Conservation (phyloP, 2,888 invertebrate species). For the Nephrotoma appendiculata region DNA sequence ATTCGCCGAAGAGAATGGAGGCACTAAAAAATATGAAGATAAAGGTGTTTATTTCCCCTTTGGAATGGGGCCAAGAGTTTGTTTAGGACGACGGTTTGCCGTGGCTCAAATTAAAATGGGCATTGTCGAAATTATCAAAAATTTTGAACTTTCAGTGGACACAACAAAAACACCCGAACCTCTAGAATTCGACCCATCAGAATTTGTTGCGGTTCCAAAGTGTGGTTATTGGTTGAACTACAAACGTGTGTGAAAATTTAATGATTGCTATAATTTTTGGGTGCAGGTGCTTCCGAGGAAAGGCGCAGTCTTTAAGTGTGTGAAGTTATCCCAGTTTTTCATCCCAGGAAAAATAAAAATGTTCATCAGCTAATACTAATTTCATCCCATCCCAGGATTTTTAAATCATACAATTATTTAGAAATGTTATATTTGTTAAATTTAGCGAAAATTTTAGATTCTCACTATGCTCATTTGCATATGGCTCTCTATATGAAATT, state of each 20-base stretch:
- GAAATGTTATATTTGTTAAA: no score
- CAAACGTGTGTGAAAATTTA: not conserved
- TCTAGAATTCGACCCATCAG: not conserved
- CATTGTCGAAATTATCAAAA: not conserved
- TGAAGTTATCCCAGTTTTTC: no score
- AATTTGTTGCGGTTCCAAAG: not conserved
- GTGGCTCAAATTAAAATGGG: not conserved
- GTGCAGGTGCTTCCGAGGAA: no score
- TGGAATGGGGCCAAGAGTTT: conserved; percentile 6
- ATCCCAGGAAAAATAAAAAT: no score
- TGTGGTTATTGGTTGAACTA: conserved; percentile 6
- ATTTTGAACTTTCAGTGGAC: not conserved
- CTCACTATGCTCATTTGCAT: no score
- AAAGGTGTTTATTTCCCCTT: conserved; percentile 8
- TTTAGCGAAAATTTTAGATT: no score
- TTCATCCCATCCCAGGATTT: no score
- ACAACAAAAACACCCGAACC: not conserved
- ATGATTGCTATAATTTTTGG: no score
- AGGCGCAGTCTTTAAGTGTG: no score
- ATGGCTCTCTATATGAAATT: no score
- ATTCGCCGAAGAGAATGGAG: conserved; percentile 29
- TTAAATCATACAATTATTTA: no score
- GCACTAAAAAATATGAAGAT: conserved; percentile 7
- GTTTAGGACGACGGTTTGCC: conserved; percentile 4
- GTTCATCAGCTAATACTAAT: no score